These are phyloP conservation scores for Chrysolina oricalcia DNA, from an alignment of 2,888 invertebrate genomes.

Conservation along the genomic window DNA sequence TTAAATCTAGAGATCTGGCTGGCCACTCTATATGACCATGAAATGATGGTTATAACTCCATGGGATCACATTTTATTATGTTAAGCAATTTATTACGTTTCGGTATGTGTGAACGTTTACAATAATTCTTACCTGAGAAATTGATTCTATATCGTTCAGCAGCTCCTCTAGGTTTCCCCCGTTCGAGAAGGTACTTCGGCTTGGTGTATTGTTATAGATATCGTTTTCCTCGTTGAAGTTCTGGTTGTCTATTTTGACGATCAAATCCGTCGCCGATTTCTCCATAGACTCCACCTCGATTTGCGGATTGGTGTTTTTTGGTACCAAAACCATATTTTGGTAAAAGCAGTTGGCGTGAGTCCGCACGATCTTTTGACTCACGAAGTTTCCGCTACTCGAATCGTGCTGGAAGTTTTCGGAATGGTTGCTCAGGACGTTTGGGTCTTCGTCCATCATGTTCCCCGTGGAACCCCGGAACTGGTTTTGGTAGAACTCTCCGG, in stretches of 20 bases:
- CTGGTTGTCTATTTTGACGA: constrained; percentile 69
- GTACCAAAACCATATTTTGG: constrained; percentile 60
- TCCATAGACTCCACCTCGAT: constrained; percentile 56
- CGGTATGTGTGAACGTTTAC: neutral
- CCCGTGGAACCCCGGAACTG: constrained; percentile 36
- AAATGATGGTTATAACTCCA: too few species aligned
- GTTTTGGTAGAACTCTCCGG: constrained; percentile 48
- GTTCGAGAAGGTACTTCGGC: constrained; percentile 67
- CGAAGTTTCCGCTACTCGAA: constrained; percentile 36
- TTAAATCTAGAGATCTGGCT: too few species aligned
- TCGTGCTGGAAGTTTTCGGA: constrained; percentile 15
- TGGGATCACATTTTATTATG: too few species aligned
- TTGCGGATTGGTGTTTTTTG: constrained; percentile 50
- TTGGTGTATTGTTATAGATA: constrained; percentile 59
- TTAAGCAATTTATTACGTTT: too few species aligned
- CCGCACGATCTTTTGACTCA: constrained; percentile 58
- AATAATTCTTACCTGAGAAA: constrained; percentile 69
- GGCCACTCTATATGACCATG: too few species aligned
- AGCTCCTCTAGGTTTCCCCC: constrained; percentile 80
- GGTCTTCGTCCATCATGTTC: constrained; percentile 26
- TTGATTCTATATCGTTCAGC: constrained; percentile 79
- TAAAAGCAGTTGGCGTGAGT: constrained; percentile 60
- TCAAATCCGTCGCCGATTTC: constrained; percentile 67
- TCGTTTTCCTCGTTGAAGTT: constrained; percentile 60
- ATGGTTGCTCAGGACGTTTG: neutral